A percentile compares a stretch with the other conserved stretches of the same genome.
These are phyloP conservation scores for Peromyscus aztecus DNA, from an alignment of 2,797 vertebrate genomes.

Conservation along the genomic window DNA sequence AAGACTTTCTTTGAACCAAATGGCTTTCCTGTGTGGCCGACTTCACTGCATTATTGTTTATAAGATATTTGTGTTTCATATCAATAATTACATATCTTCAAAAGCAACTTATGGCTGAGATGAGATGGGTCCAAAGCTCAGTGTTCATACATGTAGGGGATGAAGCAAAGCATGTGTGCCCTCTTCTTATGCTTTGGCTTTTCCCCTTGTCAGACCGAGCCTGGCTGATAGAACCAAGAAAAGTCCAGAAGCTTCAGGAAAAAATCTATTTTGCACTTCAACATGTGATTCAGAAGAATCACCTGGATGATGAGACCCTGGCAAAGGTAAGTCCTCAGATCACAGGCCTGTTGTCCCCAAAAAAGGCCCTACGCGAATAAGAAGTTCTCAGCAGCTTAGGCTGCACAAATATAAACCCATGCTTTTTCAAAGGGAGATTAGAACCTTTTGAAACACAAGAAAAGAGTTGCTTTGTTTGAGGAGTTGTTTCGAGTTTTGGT, in stretches of 20 bases:
- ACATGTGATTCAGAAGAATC: conserved; percentile 99
- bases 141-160: neutral
- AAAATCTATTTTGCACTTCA: conserved; percentile 99
- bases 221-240: conserved; percentile 98
- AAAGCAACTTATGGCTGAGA: conserved; percentile 6
- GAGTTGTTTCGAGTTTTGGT: neutral
- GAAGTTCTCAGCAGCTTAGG: neutral
- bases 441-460: neutral
- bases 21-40: neutral
- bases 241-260: conserved; percentile 99
- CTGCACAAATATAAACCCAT: neutral
- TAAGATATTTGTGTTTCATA: conserved; percentile 26
- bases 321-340: conserved; percentile 92
- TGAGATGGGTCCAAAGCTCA: neutral
- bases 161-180: neutral
- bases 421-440: neutral
- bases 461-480: neutral
- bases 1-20: neutral
- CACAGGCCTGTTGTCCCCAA: neutral
- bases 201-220: conserved; percentile 92
- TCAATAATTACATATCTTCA: conserved; percentile 23
- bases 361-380: neutral
- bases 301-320: conserved; percentile 97
- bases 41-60: neutral
- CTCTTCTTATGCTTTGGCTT: conserved; percentile 16